phyloP scores from a whole-genome alignment of 2,888 invertebrate species.

The Quadriops clusia region DNA sequence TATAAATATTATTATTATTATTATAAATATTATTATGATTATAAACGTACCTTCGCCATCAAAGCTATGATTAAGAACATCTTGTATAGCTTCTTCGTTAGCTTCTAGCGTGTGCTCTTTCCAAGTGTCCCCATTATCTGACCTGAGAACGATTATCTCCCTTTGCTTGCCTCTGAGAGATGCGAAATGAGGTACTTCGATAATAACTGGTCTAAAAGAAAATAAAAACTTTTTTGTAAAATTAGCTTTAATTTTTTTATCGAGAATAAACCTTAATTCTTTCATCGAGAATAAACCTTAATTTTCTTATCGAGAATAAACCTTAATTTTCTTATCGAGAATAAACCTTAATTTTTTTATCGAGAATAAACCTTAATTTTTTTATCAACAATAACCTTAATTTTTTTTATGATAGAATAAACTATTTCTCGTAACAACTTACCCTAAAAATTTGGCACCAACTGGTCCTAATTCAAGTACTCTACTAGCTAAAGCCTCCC shows the following conservation, averaged over 20 bases:
- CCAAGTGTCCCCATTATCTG: constrained; percentile 98
- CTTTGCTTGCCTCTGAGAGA: constrained; percentile 86
- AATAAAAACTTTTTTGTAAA: constrained; percentile 1
- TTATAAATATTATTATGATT: not conserved
- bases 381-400: no score
- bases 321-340: no score
- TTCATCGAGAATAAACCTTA: no score
- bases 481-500: constrained; percentile 91
- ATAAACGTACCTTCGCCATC: constrained; percentile 57
- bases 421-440: no score
- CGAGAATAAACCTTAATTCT: no score
- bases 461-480: constrained; percentile 92
- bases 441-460: constrained; percentile 94
- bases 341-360: no score
- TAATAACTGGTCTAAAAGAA: constrained; percentile 66
- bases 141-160: constrained; percentile 90
- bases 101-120: constrained; percentile 85
- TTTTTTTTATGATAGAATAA: no score
- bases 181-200: constrained; percentile 97
- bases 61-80: constrained; percentile 84
- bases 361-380: no score
- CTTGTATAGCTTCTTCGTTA: constrained; percentile 78
- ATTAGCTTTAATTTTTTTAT: no score
- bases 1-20: not conserved
- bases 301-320: no score